Percentiles rank a stretch among this genome's conserved stretches.
Conservation (phyloP, 2,113 vertebrate species). For the Ellobius talpinus region DNA sequence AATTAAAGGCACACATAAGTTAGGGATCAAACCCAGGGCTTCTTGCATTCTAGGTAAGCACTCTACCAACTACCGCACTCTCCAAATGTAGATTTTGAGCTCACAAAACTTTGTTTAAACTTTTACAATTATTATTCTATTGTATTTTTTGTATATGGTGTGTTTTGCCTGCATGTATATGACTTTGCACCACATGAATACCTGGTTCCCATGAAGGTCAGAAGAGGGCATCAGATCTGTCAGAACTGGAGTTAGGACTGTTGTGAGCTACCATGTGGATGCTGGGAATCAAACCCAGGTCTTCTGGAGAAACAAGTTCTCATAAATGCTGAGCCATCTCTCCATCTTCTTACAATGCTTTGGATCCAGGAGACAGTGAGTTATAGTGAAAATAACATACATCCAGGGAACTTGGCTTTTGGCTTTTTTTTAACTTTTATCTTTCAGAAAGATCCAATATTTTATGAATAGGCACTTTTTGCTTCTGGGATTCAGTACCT, state of each 20-base stretch:
- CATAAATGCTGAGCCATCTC: background rate
- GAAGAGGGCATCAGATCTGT: background rate
- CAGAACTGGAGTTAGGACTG: background rate
- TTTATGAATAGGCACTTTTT: background rate
- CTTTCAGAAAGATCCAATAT: background rate
- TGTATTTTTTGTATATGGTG: background rate
- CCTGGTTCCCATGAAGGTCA: background rate
- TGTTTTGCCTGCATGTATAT: background rate
- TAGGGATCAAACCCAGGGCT: background rate
- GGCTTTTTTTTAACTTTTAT: background rate
- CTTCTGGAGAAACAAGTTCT: background rate
- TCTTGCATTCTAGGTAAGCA: background rate
- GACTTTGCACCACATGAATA: background rate
- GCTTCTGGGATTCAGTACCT: background rate
- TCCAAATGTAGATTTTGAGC: background rate
- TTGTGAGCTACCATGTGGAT: background rate
- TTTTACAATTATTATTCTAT: background rate
- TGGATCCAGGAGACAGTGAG: background rate
- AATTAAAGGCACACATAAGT: background rate
- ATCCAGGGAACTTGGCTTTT: background rate
- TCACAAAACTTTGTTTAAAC: background rate
- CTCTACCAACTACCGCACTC: background rate
- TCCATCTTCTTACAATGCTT: background rate
- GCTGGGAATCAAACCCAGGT: background rate
- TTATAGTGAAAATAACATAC: slow-evolving; percentile 16